Evolutionary conservation across 2,888 invertebrate genomes (phyloP), one percentile per base, ranked within the genome.

Genomic region (Digitonthophagus gazella): DNA sequence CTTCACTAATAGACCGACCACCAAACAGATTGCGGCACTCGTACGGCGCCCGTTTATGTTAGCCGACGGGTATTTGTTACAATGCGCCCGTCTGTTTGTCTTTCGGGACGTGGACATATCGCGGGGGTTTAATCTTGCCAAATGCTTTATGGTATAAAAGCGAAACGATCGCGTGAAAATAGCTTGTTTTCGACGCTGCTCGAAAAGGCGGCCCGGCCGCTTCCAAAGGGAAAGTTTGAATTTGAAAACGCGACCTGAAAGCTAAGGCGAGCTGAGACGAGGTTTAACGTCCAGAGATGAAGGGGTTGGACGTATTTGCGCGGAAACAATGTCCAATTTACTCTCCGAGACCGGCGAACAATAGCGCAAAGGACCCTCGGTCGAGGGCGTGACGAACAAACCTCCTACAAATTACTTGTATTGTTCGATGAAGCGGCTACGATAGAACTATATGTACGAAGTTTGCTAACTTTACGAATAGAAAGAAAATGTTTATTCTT

Each of bases 1-100:
- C 81, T 75, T 78, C 76, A 78, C 80, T 81, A 80, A 81, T 81
- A 81, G 80, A 80, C 78, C 77, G 80, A 78, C 79, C 79, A 79
- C 79, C 80, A 78, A 80, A 80, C 79, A 79, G 80, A 81, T 81
- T 80, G 78, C 79, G 77, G 79, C 78, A 78, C 78, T 80, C 77
- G 79, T 77, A 77, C 78, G 78, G 20, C 78, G 75, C 77, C 78
- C 78, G 77, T 80, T 80, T 78, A 77, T 78, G 77, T 72, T 72
- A 71, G 76, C 79, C 79, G 79, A 75, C 77, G 71, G 71, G 74
- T 79, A 79, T 80, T 78, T 78, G 77, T 80, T 79, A 80, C 73
- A 16, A 64, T 67, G 64, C 64, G 19, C 57, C 22, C 69, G 66
- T 69, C 67, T 69, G 69, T 69, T 66, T 69, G 28, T 44, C 28